Base-by-base conservation (phyloP, 2,888 invertebrate genomes). In the Agrotis segetum region DNA sequence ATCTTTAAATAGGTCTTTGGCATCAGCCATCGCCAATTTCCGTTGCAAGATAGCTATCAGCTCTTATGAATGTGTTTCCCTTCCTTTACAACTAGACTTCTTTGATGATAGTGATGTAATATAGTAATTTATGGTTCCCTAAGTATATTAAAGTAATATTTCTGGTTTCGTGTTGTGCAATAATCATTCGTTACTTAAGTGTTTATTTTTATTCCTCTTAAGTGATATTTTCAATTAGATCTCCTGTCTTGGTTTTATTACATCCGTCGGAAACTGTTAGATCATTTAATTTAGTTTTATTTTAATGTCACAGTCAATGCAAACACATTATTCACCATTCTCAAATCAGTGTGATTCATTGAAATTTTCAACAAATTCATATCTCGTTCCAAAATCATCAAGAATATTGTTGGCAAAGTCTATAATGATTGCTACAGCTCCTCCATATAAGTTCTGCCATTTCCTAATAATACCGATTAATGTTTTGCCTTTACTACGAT, bases 1-100 rank as follows among this genome's bases (percentile, higher is more conserved):
- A 65, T 71, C 74, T 70, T 60, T 47, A 71, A 71, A 80, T 75
- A 71, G 71, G 64, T 61, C 83, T 85, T 77, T 77, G 70, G 77
- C 79, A 88, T n/a, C n/a, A n/a, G n/a, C n/a, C n/a, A n/a, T 89
- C 84, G 88, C 88, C 90, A 88, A 84, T 88, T 83, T 87, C 87
- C 86, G 86, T 81, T 78, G 78, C 74, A 72, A 82, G 87, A 87
- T 85, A 77, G 75, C 85, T 69, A 81, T 83, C 77, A 84, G 65
- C 78, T 79, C 85, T 84, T 87, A 83, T 82, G 81, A 87, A 90
- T 83, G 79, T 76, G 73, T 84, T 85, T 88, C 82, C 86, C 84
- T 88, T 89, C 87, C 88, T 87, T 74, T 79, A 72, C 61, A 84
- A 90, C 85, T 82, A 80, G 85, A 72, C 58, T 65, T 72, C 85